These are phyloP conservation scores for Camelus bactrianus DNA, from an alignment of 2,113 vertebrate genomes.

Conservation along the genomic window DNA sequence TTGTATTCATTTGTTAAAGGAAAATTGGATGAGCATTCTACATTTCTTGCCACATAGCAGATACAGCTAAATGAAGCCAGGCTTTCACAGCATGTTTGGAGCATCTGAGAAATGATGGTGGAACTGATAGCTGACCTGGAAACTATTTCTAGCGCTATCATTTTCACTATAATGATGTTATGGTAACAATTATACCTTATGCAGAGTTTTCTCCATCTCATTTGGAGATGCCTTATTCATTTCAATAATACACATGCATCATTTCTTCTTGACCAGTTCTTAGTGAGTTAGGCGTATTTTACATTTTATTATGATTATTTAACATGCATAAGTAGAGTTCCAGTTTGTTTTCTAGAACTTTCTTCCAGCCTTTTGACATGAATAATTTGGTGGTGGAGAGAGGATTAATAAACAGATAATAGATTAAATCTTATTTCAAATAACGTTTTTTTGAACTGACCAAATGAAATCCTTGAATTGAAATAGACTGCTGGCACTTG, in stretches of 20 bases:
- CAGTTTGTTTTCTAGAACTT: background rate
- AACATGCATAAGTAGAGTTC: background rate
- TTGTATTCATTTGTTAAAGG: constrained; percentile 51
- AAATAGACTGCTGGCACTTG: constrained; percentile 76
- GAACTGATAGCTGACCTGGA: background rate
- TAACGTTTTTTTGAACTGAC: constrained; percentile 68
- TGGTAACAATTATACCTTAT: background rate
- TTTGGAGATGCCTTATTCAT: background rate
- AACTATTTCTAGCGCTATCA: background rate
- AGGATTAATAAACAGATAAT: constrained; percentile 26
- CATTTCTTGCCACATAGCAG: background rate
- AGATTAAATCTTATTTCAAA: constrained; percentile 53
- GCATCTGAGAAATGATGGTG: background rate
- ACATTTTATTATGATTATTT: background rate
- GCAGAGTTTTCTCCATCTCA: background rate
- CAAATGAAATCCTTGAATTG: constrained; percentile 77
- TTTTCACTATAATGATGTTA: background rate
- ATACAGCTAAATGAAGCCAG: background rate
- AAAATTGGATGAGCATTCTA: background rate
- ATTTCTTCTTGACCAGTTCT: background rate
- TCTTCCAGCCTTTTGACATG: background rate
- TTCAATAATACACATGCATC: background rate
- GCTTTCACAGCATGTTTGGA: background rate
- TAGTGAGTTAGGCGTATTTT: background rate
- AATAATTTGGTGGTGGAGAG: background rate